phyloP scores from a whole-genome alignment of 1,140 invertebrate species.

The Neodiprion fabricii region DNA sequence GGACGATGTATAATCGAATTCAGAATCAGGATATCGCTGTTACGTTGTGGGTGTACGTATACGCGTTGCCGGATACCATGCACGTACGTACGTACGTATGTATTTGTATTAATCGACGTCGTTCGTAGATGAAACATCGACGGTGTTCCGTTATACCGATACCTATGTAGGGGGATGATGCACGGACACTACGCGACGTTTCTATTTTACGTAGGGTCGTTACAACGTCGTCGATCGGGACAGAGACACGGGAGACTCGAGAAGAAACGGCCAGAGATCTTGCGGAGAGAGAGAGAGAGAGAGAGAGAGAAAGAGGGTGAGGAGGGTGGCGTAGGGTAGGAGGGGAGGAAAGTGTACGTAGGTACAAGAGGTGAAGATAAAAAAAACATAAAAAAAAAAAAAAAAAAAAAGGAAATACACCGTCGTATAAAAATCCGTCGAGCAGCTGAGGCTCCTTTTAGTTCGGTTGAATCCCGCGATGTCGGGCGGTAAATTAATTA shows the following conservation, averaged over 20 bases:
- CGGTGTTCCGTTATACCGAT: too few relatives aligned
- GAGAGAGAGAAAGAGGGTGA: slow-evolving; percentile 24
- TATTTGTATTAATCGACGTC: too few relatives aligned
- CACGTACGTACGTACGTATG: too few relatives aligned
- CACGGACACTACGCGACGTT: too few relatives aligned
- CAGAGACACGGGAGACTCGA: not conserved
- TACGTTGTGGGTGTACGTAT: too few relatives aligned
- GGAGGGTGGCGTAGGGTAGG: slow-evolving; percentile 15
- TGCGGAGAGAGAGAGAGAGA: slow-evolving; percentile 20
- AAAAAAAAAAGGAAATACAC: slow-evolving; percentile 16
- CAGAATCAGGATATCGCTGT: too few relatives aligned
- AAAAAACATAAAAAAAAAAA: not conserved
- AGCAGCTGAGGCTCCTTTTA: not conserved
- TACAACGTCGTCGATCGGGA: not conserved
- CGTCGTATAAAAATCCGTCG: not conserved
- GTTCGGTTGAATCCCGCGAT: not conserved
- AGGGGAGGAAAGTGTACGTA: not conserved
- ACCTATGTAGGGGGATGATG: too few relatives aligned
- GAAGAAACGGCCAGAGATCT: slow-evolving; percentile 1
- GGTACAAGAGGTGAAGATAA: not conserved
- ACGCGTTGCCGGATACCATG: too few relatives aligned
- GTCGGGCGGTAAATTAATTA: not conserved
- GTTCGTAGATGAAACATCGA: too few relatives aligned
- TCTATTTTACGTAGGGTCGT: too few relatives aligned
- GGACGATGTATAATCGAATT: too few relatives aligned